Conservation (phyloP, 2,797 vertebrate genomes). For the Erethizon dorsatum region DNA sequence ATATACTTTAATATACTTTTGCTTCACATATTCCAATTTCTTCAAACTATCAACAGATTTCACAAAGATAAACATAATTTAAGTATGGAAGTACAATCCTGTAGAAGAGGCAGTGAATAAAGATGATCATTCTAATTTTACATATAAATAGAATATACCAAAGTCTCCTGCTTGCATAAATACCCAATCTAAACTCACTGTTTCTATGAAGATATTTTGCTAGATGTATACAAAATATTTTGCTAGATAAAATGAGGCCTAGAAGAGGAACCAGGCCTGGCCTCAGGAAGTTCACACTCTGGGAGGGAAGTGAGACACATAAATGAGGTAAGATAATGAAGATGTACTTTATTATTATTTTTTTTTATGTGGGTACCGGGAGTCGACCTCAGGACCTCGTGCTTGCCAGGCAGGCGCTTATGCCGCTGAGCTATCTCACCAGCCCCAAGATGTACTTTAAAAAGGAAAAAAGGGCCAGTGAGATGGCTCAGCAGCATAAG, state of each 20-base stretch:
- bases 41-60: slow-evolving; percentile 55
- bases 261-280: not conserved
- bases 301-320: not conserved
- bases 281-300: not conserved
- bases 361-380: too few species aligned
- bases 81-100: not conserved
- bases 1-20: not conserved
- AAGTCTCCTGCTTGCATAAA: not conserved
- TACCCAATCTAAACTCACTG: not conserved
- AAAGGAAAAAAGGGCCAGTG: too few species aligned
- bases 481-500: too few species aligned
- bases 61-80: slow-evolving; percentile 9
- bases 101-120: not conserved
- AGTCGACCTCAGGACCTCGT: too few species aligned
- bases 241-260: not conserved
- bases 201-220: not conserved
- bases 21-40: slow-evolving; percentile 33
- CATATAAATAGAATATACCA: not conserved
- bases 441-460: too few species aligned
- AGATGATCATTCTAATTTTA: not conserved
- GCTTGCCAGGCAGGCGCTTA: too few species aligned
- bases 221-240: not conserved
- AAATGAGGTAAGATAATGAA: not conserved
- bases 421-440: too few species aligned
- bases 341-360: not conserved